Evolutionary conservation across 2,888 invertebrate genomes (phyloP).

Genomic region (Entomobrya multifasciata): DNA sequence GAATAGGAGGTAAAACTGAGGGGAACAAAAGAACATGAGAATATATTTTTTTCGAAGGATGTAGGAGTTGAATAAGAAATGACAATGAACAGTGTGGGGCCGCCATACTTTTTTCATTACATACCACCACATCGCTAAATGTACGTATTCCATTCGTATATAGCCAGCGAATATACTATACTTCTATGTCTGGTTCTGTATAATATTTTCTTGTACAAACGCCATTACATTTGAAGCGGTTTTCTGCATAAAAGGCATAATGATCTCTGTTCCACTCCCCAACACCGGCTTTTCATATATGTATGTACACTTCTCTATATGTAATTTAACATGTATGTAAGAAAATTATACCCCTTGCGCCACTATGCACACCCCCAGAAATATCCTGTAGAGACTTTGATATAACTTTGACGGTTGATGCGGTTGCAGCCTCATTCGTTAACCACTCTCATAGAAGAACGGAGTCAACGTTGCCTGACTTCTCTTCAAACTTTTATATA

Average conservation of each 20-base stretch:
- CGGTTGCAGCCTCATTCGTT: slow-evolving; percentile 30
- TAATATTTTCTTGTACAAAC: not conserved
- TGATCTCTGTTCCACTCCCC: slow-evolving; percentile 21
- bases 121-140: slow-evolving; percentile 25
- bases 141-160: not conserved
- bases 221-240: not conserved
- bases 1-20: slow-evolving; percentile 19
- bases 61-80: slow-evolving; percentile 40
- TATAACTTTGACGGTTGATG: slow-evolving; percentile 48
- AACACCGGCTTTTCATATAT: slow-evolving; percentile 12
- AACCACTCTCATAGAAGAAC: slow-evolving; percentile 18
- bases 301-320: not conserved
- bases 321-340: not conserved
- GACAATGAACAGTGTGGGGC: slow-evolving; percentile 29
- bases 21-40: slow-evolving; percentile 17
- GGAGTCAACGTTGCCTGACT: slow-evolving; percentile 54
- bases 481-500: too few species aligned
- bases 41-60: slow-evolving; percentile 14
- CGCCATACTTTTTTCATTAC: too few species aligned
- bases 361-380: not conserved
- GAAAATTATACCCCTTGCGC: not conserved
- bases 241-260: slow-evolving; percentile 8
- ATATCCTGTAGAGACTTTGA: not conserved
- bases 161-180: not conserved
- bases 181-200: not conserved